phyloP scores from a whole-genome alignment of 2,797 vertebrate genomes.

The Meda fulgida region DNA sequence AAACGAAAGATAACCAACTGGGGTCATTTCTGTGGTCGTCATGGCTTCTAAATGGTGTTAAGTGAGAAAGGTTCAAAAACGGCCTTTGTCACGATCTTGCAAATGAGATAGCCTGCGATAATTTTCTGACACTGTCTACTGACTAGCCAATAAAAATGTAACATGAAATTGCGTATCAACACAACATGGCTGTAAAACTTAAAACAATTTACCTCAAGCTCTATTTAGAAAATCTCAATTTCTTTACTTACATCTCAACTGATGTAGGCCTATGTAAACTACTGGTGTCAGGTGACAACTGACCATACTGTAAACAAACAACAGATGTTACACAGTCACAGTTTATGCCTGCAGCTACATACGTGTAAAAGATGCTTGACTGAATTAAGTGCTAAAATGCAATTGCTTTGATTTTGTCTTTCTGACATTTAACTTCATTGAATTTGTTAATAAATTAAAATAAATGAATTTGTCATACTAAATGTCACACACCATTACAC shows the following conservation, averaged over 20 bases:
- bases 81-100: too few species aligned
- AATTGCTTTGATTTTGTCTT: not conserved
- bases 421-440: constrained; percentile 4
- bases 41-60: too few species aligned
- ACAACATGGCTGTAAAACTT: too few species aligned
- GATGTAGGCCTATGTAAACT: not conserved
- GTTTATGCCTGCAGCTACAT: not conserved
- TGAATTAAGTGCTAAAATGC: not conserved
- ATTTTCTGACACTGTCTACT: too few species aligned
- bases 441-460: not conserved
- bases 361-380: constrained; percentile 1
- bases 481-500: constrained; percentile 21
- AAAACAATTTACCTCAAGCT: too few species aligned
- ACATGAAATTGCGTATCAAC: too few species aligned
- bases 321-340: not conserved
- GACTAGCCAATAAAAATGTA: too few species aligned
- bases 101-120: too few species aligned
- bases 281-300: constrained; percentile 1
- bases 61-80: too few species aligned
- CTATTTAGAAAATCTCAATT: not conserved
- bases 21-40: too few species aligned
- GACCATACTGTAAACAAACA: constrained; percentile 1
- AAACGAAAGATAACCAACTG: too few species aligned
- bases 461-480: not conserved
- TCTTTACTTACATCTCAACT: not conserved